These are phyloP conservation scores for Dermochelys coriacea DNA, from an alignment of 2,797 vertebrate genomes.

Conservation along the genomic window DNA sequence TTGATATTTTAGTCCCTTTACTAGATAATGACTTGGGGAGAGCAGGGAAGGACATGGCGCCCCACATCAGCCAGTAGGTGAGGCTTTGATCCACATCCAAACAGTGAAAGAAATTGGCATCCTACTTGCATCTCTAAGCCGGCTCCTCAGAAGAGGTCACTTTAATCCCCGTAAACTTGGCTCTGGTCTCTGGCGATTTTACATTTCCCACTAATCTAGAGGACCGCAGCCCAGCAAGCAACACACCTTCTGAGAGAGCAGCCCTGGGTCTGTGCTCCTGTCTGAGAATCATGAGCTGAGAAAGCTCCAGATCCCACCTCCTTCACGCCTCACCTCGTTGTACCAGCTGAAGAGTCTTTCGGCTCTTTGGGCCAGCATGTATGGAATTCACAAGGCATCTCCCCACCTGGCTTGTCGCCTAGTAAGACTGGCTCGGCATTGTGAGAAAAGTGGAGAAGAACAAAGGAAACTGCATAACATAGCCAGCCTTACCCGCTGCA, in stretches of 20 bases:
- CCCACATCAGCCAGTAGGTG: accelerated
- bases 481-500: background rate
- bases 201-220: background rate
- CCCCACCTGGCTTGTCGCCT: background rate
- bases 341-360: background rate
- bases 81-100: background rate
- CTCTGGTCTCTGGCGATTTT: background rate
- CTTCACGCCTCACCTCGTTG: background rate
- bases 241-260: background rate
- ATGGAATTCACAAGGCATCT: background rate
- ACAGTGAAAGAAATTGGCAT: background rate
- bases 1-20: background rate
- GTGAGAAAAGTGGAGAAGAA: accelerated
- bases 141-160: background rate
- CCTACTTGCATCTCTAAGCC: background rate
- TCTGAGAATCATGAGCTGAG: background rate
- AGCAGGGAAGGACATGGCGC: background rate
- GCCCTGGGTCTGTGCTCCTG: background rate
- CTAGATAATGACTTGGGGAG: background rate
- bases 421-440: accelerated
- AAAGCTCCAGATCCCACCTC: background rate
- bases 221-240: background rate
- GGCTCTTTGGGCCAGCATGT: background rate
- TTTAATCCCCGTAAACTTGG: accelerated
- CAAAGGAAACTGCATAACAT: background rate